Percentiles rank a stretch among this genome's conserved stretches.
These are phyloP conservation scores for Pseudopipra pipra DNA, from an alignment of 2,113 vertebrate genomes.

Conservation along the genomic window DNA sequence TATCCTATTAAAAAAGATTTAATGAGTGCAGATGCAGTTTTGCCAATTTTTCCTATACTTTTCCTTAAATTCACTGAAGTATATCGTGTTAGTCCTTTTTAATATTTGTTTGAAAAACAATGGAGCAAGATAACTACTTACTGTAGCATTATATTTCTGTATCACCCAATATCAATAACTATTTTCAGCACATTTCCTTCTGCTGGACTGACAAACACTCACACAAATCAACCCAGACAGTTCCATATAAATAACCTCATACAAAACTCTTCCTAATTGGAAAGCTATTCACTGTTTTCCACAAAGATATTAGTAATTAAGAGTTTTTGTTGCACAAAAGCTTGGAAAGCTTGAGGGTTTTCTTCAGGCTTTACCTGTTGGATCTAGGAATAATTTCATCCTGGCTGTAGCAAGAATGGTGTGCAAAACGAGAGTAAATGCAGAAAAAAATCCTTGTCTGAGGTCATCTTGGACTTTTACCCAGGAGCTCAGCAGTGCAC, in stretches of 20 bases:
- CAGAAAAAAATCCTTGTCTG: background rate
- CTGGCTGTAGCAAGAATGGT: background rate
- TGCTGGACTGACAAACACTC: background rate
- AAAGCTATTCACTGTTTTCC: background rate
- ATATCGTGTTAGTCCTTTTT: background rate
- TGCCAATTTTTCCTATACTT: background rate
- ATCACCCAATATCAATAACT: background rate
- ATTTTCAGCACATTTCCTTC: background rate
- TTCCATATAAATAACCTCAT: background rate
- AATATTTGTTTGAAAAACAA: background rate
- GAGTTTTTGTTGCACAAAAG: background rate
- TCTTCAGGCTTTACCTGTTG: background rate
- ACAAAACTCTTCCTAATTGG: constrained; percentile 11
- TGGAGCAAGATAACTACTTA: background rate
- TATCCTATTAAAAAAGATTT: background rate
- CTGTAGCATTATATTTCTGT: background rate
- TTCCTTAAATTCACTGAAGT: background rate
- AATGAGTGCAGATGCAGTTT: background rate
- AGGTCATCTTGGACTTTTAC: background rate
- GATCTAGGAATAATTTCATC: background rate
- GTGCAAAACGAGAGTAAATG: background rate
- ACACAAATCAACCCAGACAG: background rate
- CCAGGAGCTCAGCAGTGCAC: fast-evolving
- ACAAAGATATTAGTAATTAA: background rate
- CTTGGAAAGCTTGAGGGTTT: background rate